Evolutionary conservation across 1,140 invertebrate species (phyloP).

Genomic region (Brachionus angularis): DNA sequence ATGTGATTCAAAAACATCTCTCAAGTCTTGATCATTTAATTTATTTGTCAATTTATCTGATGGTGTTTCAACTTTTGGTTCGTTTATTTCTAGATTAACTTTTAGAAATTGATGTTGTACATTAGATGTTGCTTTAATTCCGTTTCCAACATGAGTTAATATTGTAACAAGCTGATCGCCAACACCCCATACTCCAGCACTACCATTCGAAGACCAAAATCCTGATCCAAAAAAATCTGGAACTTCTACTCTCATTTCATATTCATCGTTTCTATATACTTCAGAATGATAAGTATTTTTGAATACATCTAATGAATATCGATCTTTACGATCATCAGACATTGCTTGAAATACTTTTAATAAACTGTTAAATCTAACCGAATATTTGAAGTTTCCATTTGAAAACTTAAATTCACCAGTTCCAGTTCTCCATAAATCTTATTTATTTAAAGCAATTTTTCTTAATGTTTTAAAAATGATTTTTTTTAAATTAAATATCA

Average conservation of each 20-base stretch:
- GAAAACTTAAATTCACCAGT: slow-evolving; percentile 6
- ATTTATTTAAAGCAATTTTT: no score
- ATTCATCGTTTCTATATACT: slow-evolving; percentile 2
- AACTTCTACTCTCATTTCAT: slow-evolving; percentile 11
- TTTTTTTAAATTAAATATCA: no score
- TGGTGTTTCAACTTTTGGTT: slow-evolving; percentile 6
- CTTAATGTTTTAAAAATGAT: no score
- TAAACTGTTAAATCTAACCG: slow-evolving; percentile 6
- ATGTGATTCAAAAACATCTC: slow-evolving; percentile 3
- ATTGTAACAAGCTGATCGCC: slow-evolving; percentile 8
- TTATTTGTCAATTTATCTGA: neutral
- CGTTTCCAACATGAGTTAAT: slow-evolving; percentile 1
- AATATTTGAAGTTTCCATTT: slow-evolving; percentile 18
- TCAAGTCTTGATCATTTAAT: slow-evolving; percentile 22
- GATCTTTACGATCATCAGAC: neutral
- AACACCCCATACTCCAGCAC: slow-evolving; percentile 4
- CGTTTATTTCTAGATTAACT: slow-evolving; percentile 6
- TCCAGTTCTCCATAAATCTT: slow-evolving; percentile 30
- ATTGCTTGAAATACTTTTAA: slow-evolving; percentile 18
- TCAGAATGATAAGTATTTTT: neutral
- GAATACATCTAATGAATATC: slow-evolving; percentile 8
- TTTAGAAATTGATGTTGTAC: slow-evolving; percentile 25
- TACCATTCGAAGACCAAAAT: neutral
- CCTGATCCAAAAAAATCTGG: slow-evolving; percentile 14
- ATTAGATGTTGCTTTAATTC: slow-evolving; percentile 18